Base-by-base conservation (phyloP, 2,888 invertebrate species). In the Eristalis tenax region DNA sequence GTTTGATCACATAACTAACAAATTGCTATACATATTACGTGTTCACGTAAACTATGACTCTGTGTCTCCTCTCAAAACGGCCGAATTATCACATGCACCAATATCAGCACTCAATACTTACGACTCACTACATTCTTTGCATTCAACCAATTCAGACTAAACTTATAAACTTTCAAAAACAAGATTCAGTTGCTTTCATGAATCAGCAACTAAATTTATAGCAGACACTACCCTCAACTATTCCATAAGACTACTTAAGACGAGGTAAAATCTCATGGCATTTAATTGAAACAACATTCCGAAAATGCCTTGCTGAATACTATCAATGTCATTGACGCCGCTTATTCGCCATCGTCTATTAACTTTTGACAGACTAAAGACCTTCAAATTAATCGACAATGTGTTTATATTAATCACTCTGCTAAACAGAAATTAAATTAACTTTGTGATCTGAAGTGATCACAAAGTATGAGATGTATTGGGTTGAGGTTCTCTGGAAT, bases 301-400 rank as follows among this genome's bases (percentile, higher is more conserved):
- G 23, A 59, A 59, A 23, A 59, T 26, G 23, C 59, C 15, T 18
- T 5, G 5, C 23, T 4, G 65, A 73, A 66, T 59, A 32, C 65
- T 43, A 64, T 70, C 56, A 79, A 79, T 59, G 59, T 50, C 61
- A 32, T 43, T 59, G 66, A 40, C 32, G 57, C 57, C 38, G 43
- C 18, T 28, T 18, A 40, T 28, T 79, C 40, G n/a, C 59, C 59
- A 63, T 64, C 50, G 73, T 73, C 71, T 59, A 73, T 73, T 79
- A 66, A 71, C 43, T 71, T 26, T 32, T 79, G 73, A 65, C 79
- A 79, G 43, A 22, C 32, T 79, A 50, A 79, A 73, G 73, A 73
- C 79, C 65, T 79, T 71, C 66, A 73, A 59, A 79, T 79, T 79
- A 79, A 79, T 79, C 59, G 71, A 66, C 32, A 59, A 32, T 38